Conservation (phyloP, 2,113 vertebrate species). For the Phrynosoma platyrhinos region DNA sequence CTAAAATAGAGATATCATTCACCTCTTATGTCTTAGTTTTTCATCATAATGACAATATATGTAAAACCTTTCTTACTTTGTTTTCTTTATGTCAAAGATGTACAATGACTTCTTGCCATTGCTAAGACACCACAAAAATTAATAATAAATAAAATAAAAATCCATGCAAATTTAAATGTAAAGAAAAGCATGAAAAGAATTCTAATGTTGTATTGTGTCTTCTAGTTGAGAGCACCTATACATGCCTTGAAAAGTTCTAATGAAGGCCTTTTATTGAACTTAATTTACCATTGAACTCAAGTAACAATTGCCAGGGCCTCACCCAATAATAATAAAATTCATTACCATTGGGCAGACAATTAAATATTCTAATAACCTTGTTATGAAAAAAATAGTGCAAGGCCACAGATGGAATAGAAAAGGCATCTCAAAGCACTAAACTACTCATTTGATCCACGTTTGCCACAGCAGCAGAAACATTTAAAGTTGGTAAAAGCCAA, state of each 20-base stretch:
- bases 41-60: conserved; percentile 74
- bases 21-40: conserved; percentile 68
- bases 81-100: conserved; percentile 68
- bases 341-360: not conserved
- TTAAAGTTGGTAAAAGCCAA: not conserved
- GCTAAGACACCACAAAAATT: conserved; percentile 65
- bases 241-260: conserved; percentile 29
- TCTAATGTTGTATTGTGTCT: conserved; percentile 37
- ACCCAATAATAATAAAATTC: not conserved
- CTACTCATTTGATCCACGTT: not conserved
- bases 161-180: conserved; percentile 5
- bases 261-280: conserved; percentile 44
- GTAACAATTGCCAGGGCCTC: not conserved
- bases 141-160: conserved; percentile 75
- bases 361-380: not conserved
- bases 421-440: not conserved
- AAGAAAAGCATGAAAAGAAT: conserved; percentile 51
- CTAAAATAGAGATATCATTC: conserved; percentile 72
- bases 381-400: not conserved
- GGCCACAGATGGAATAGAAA: not conserved
- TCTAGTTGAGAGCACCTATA: conserved; percentile 46
- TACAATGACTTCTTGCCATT: conserved; percentile 70
- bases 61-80: conserved; percentile 69
- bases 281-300: conserved; percentile 60
- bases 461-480: not conserved